Evolutionary conservation across 2,113 vertebrate species (phyloP), one percentile per base, ranked within the genome.

Genomic region (Plecotus auritus): DNA sequence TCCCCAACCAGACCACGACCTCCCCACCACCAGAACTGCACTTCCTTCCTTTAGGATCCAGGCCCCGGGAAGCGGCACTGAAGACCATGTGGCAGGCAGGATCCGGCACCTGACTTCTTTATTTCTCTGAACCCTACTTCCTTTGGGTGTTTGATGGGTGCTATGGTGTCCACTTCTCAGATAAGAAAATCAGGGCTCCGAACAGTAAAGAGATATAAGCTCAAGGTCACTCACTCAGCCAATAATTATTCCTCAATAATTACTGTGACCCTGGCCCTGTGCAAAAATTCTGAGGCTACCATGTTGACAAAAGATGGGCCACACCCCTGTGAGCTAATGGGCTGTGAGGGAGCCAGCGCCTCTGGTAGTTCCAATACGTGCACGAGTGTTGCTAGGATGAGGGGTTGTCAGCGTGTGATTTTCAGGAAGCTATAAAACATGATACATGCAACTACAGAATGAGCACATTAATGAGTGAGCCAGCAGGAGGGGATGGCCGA

Each of bases 241-340:
- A n/a, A 28, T 45, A 40, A 89, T 37, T 45, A 20, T 18, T 83
- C 49, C 45, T 88, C 87, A 81, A 59, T 66, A 16, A 85, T 51
- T n/a, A 5, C 45, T 20, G n/a, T 26, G 78, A 72, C 10, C 4
- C 20, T 18, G 47, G 32, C 40, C 81, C 18, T 51, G 26, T 5
- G 10, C 40, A 91, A 94, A 93, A 77, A 85, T 35, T 80, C 95
- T 66, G 69, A 90, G 61, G 76, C 37, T 74, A 28, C 18, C 18
- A 2, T 23, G 32, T 56, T 73, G 51, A 69, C 20, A 22, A 11
- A 64, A 51, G 47, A 70, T 3, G 30, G 22, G 26, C 42, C 84
- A 40, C 87, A 42, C 82, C 61, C 47, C 7, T 1, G 67, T 45
- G 72, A 93, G 77, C 72, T 85, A 85, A 47, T 1, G 30, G 49